These are phyloP conservation scores for Notothenia rossii DNA, from an alignment of 2,113 vertebrate genomes.

Conservation along the genomic window DNA sequence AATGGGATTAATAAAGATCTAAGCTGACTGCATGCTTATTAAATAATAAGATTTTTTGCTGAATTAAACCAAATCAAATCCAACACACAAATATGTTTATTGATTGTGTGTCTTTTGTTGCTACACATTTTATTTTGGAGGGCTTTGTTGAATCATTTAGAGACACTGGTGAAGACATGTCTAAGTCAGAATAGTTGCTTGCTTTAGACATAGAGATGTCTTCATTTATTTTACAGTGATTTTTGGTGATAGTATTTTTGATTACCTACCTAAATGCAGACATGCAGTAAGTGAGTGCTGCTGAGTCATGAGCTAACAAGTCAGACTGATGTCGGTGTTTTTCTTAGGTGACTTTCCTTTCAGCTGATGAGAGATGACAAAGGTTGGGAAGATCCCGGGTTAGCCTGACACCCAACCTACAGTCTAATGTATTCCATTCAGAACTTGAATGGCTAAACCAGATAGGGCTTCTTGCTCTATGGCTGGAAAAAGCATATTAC, in stretches of 20 bases:
- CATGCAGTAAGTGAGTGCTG: neutral
- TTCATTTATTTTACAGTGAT: neutral
- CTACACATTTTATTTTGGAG: neutral
- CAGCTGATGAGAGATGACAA: constrained; percentile 5
- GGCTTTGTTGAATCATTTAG: neutral
- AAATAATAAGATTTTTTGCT: neutral
- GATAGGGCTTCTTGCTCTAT: neutral
- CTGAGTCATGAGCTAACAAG: neutral
- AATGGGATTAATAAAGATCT: neutral
- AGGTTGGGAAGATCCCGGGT: neutral
- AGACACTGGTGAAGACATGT: neutral
- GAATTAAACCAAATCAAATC: neutral
- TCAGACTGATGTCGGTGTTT: constrained; percentile 13
- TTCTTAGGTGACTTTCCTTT: constrained; percentile 32
- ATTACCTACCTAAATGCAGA: too few species aligned
- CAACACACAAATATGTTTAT: neutral
- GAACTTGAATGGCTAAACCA: neutral
- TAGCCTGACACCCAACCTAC: neutral
- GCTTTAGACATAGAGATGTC: neutral
- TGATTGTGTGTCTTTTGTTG: neutral
- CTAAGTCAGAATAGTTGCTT: neutral
- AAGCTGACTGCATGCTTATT: neutral
- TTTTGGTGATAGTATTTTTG: too few species aligned
- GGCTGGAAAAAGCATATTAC: too few species aligned
- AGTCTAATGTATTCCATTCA: neutral